These are phyloP conservation scores for Mactra quadrangularis DNA, from an alignment of 1,140 invertebrate species.

Conservation along the genomic window DNA sequence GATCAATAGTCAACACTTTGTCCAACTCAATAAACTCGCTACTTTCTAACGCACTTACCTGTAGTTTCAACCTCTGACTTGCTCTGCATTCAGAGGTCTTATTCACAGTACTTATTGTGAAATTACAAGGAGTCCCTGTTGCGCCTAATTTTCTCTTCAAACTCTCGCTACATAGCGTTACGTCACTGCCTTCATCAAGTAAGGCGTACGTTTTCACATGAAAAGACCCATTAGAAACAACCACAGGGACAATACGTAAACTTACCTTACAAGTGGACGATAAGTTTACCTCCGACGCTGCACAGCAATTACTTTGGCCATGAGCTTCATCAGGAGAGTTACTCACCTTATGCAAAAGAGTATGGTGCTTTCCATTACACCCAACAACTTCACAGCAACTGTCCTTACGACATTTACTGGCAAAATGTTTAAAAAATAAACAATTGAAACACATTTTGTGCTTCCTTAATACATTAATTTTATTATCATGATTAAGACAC, in stretches of 20 bases:
- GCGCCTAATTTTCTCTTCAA: slow-evolving; percentile 1
- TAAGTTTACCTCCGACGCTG: neutral
- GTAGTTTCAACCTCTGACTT: neutral
- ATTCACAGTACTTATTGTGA: slow-evolving; percentile 1
- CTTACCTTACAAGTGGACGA: neutral
- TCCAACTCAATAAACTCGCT: neutral
- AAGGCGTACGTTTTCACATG: neutral
- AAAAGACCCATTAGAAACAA: neutral
- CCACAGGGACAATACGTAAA: neutral
- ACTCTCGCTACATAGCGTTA: neutral
- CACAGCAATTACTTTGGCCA: slow-evolving; percentile 12
- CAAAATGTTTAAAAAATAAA: slow-evolving; percentile 9
- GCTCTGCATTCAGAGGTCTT: neutral
- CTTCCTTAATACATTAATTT: slow-evolving; percentile 3
- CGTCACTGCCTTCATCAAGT: neutral
- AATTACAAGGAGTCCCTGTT: neutral
- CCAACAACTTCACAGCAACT: slow-evolving; percentile 8
- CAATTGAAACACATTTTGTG: slow-evolving; percentile 17
- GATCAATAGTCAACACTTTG: neutral
- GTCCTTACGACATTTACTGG: slow-evolving; percentile 3
- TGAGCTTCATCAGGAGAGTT: neutral
- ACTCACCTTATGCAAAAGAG: slow-evolving; percentile 6
- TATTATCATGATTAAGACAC: neutral
- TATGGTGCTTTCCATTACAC: slow-evolving; percentile 19
- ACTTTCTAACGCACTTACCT: slow-evolving; percentile 12